phyloP scores from a whole-genome alignment of 2,888 invertebrate species.

The Leptarthrus brevirostris region DNA sequence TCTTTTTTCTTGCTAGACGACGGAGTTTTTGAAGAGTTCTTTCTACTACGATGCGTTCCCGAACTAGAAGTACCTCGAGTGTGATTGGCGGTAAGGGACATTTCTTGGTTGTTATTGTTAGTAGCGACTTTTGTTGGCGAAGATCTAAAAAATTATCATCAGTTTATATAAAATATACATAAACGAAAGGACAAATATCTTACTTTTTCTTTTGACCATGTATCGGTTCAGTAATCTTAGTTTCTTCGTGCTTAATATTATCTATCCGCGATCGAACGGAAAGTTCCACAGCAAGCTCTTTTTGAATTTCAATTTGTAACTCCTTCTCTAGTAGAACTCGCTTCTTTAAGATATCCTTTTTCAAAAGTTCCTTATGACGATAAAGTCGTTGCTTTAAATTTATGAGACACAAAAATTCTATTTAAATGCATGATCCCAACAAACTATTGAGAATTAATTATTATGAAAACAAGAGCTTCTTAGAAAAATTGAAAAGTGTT shows the following conservation, averaged over 20 bases:
- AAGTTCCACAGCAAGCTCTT: slow-evolving; percentile 79
- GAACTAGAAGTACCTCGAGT: slow-evolving; percentile 58
- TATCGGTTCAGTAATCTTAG: slow-evolving; percentile 37
- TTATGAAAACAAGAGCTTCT: slow-evolving; percentile 26
- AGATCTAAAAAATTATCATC: slow-evolving; percentile 12
- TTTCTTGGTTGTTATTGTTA: slow-evolving; percentile 45
- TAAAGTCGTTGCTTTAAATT: slow-evolving; percentile 80
- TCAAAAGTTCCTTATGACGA: slow-evolving; percentile 90
- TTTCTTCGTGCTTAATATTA: slow-evolving; percentile 50
- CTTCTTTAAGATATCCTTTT: slow-evolving; percentile 93
- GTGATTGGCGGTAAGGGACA: slow-evolving; percentile 6
- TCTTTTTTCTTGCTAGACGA: slow-evolving; percentile 72
- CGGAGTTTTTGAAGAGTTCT: slow-evolving; percentile 51
- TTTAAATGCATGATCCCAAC: slow-evolving; percentile 54
- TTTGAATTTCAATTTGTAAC: slow-evolving; percentile 88
- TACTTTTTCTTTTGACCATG: slow-evolving; percentile 48
- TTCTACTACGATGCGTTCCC: slow-evolving; percentile 56
- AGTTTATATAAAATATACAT: background rate
- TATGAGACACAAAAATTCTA: slow-evolving; percentile 52
- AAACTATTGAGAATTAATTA: slow-evolving; percentile 16
- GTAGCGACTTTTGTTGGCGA: slow-evolving; percentile 44
- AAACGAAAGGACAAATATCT: background rate
- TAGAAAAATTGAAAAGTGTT: slow-evolving; percentile 46
- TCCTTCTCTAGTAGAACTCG: slow-evolving; percentile 89
- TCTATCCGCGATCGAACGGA: slow-evolving; percentile 78